Evolutionary conservation across 64 coral and sea anemone species (phyloP), one percentile per base, ranked within the genome.

Genomic region (Porites lutea): DNA sequence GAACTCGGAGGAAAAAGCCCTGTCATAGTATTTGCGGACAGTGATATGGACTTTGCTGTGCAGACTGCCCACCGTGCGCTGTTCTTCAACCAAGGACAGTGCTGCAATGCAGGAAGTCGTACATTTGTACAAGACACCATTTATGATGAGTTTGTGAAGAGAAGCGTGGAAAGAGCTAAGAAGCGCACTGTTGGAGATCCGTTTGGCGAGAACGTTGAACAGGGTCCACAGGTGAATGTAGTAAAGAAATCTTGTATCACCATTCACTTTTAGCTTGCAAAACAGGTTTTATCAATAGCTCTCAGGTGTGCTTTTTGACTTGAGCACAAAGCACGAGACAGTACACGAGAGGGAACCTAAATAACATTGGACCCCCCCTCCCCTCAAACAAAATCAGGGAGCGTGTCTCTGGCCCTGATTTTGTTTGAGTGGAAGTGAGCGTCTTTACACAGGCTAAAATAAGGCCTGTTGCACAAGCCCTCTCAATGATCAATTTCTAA

Each of bases 1-100:
- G 95, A 93, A 81, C 91, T 94, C 50, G 95, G 95, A 18, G 95
- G 95, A 74, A 96, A 96, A 49, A 96, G 91, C 61, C 95, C 95
- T 3, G 86, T 89, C 55, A 93, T 96, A 46, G 95, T 96, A 13
- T 93, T 96, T 90, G 88, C 91, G 20, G 95, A 96, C 83, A 86
- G 68, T 18, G 79, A 93, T 27, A 62, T 96, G 7, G 95, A 96
- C 70, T 63, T 16, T 48, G 95, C 92, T 10, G 91, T 79, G 4
- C 74, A 87, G 13, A 13, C 55, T 45, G 72, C 91, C n/a, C 89
- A 90, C 57, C 20, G 5, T 43, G 95, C 80, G 18, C 57, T 93
- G 16, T 96, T 96, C 37, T 72, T 90, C 8, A 87, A 96, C 49
- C 92, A 90, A 90, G 95, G 95, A 20, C 91, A 96, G 59, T 90